These are phyloP conservation scores for Bombus affinis DNA, from an alignment of 1,140 invertebrate species.

Conservation along the genomic window DNA sequence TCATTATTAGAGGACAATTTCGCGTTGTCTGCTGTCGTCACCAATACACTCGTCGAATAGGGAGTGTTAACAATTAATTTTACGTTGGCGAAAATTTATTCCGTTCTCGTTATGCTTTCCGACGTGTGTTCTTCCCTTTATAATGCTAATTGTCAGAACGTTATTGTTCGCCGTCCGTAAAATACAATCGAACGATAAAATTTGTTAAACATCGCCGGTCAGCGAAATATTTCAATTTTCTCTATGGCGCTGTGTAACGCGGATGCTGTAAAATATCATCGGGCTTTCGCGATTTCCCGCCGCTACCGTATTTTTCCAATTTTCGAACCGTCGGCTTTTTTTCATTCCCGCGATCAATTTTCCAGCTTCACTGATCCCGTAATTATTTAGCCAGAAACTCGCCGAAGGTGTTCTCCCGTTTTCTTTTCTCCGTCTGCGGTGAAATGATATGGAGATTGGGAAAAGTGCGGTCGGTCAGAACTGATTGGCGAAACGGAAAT, in stretches of 20 bases:
- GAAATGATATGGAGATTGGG: conserved; percentile 69
- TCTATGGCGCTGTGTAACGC: background rate
- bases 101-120: conserved; percentile 49
- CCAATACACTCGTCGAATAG: background rate
- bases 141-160: conserved; percentile 53
- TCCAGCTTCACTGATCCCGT: too few species aligned
- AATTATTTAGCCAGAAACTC: background rate
- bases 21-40: background rate
- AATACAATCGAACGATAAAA: conserved; percentile 52
- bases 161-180: conserved; percentile 41
- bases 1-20: conserved; percentile 12
- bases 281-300: conserved; percentile 23
- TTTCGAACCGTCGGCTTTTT: conserved; percentile 5
- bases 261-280: conserved; percentile 34
- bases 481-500: conserved; percentile 74
- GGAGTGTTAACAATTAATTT: conserved; percentile 37
- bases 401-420: too few species aligned
- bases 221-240: conserved; percentile 43
- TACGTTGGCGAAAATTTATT: conserved; percentile 37
- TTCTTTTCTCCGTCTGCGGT: background rate
- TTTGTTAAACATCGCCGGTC: conserved; percentile 47
- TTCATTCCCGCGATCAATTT: background rate
- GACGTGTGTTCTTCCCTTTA: conserved; percentile 48
- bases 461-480: conserved; percentile 67
- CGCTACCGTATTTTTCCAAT: conserved; percentile 24